phyloP scores from a whole-genome alignment of 2,113 vertebrate species.

The Mirza zaza region DNA sequence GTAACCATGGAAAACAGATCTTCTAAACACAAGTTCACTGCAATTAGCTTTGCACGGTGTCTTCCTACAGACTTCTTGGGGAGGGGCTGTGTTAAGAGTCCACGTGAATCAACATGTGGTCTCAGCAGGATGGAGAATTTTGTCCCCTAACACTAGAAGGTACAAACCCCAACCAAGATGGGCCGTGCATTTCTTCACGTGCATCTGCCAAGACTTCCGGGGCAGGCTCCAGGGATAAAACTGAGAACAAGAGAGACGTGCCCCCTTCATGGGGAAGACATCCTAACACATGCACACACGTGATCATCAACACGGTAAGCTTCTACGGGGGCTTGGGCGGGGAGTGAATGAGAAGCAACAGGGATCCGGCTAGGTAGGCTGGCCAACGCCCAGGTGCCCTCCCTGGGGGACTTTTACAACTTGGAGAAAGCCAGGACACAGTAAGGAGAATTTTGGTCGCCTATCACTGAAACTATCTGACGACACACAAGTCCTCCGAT shows the following conservation, averaged over 20 bases:
- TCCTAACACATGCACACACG: fast-evolving
- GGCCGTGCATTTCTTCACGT: fast-evolving
- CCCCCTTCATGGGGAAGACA: neutral
- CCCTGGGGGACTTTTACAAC: neutral
- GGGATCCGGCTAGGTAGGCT: fast-evolving
- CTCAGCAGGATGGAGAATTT: fast-evolving
- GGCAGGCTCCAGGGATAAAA: neutral
- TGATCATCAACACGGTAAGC: neutral
- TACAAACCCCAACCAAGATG: fast-evolving
- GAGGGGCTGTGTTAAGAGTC: neutral
- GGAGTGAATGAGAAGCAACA: too few species aligned
- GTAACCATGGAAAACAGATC: slow-evolving; percentile 53
- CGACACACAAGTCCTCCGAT: neutral
- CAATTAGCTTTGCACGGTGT: neutral
- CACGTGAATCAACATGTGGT: neutral
- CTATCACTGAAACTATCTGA: fast-evolving
- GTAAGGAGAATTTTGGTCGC: neutral
- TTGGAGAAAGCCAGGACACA: neutral
- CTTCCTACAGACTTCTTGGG: neutral
- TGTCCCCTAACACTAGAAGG: neutral
- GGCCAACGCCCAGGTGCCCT: too few species aligned
- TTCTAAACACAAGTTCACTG: neutral
- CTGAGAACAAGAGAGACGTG: neutral
- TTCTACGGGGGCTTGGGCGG: neutral
- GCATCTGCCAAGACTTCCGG: fast-evolving